Evolutionary conservation across 35 echinoderm and acorn worm species (phyloP).

Genomic region (Patiria miniata): DNA sequence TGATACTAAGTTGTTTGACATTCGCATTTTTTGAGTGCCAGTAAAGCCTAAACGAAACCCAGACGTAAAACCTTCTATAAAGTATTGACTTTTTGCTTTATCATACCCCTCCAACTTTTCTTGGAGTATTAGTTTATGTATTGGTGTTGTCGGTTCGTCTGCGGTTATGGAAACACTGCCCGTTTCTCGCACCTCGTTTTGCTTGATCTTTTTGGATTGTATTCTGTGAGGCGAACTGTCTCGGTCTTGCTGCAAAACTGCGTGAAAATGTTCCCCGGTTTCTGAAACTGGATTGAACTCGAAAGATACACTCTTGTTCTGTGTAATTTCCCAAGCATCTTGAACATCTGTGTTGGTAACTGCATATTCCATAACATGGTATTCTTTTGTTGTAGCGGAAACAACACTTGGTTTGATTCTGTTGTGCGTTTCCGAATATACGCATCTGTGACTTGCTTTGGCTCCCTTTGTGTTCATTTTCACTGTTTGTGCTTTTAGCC

Average conservation of each 20-base stretch:
- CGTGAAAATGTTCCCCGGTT: background rate
- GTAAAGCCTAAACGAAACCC: background rate
- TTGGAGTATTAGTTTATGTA: background rate
- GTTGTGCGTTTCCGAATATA: background rate
- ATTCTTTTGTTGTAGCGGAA: background rate
- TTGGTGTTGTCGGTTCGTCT: background rate
- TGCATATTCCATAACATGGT: background rate
- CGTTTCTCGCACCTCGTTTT: background rate
- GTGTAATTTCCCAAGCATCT: background rate
- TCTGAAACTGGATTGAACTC: background rate
- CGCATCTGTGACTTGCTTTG: background rate
- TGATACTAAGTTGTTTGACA: background rate
- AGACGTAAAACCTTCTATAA: background rate
- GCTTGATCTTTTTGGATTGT: background rate
- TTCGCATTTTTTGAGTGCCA: background rate
- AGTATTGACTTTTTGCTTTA: background rate
- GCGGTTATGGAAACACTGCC: background rate
- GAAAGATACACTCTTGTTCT: background rate
- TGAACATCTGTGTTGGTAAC: background rate
- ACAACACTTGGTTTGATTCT: background rate
- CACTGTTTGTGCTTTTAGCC: no score
- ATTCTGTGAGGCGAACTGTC: background rate
- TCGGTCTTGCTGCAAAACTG: no score
- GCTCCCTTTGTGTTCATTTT: background rate
- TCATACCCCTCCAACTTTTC: background rate